phyloP scores from a whole-genome alignment of 2,113 vertebrate species.

The Climacteris rufus region DNA sequence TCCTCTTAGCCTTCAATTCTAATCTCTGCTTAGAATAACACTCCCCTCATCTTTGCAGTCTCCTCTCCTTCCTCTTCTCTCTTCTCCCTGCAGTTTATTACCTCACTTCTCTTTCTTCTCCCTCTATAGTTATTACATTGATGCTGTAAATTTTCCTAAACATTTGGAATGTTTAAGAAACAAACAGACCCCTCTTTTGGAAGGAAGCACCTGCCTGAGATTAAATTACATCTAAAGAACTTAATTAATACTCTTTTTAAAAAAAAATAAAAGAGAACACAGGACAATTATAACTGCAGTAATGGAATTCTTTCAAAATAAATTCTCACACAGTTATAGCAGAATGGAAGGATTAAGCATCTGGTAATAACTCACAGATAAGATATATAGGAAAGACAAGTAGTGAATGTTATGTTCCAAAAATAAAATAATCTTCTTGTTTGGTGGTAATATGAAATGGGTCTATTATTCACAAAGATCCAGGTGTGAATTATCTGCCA shows the following conservation, averaged over 20 bases:
- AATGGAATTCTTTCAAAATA: background rate
- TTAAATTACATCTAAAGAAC: background rate
- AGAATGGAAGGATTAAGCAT: background rate
- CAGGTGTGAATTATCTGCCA: background rate
- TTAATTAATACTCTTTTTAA: background rate
- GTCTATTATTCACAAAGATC: background rate
- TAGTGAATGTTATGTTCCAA: background rate
- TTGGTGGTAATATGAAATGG: background rate
- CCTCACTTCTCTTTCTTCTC: background rate
- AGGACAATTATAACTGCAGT: background rate
- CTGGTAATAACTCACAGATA: background rate
- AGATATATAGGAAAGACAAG: background rate
- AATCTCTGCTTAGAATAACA: background rate
- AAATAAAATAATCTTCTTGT: background rate
- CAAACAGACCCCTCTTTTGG: background rate
- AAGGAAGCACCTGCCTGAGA: background rate
- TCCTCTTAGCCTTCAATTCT: background rate
- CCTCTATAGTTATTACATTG: background rate
- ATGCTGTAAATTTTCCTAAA: background rate
- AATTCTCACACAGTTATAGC: background rate
- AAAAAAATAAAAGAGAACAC: background rate
- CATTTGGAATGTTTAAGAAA: background rate
- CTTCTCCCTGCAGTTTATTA: background rate
- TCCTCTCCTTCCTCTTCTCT: background rate
- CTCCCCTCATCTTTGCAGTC: background rate